A percentile compares a stretch with the other conserved stretches of the same genome.
Conservation (phyloP, 2,113 vertebrate genomes). For the Oostethus manadensis region DNA sequence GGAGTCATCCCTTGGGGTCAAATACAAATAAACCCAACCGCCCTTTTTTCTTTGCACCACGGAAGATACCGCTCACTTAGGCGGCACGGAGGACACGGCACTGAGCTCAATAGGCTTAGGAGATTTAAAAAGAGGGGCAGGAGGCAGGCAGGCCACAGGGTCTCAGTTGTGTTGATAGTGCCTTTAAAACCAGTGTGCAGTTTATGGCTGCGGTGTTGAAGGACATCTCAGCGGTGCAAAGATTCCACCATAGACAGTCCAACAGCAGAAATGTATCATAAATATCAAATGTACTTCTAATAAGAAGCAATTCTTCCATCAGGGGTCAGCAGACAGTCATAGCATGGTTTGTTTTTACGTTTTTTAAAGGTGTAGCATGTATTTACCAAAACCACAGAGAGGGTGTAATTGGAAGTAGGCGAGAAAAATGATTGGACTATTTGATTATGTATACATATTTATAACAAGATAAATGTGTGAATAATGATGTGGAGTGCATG, state of each 20-base stretch:
- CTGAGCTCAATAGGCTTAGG: conserved; percentile 47
- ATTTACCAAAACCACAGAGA: too few species aligned
- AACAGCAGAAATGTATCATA: background rate
- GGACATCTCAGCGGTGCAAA: background rate
- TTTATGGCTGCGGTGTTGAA: conserved; percentile 22
- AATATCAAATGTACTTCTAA: too few species aligned
- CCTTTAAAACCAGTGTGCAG: conserved; percentile 46
- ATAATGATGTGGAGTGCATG: too few species aligned
- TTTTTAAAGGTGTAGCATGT: too few species aligned
- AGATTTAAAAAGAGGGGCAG: conserved; percentile 16
- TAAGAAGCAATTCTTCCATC: too few species aligned
- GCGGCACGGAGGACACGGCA: conserved; percentile 20
- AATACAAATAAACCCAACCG: conserved; percentile 33
- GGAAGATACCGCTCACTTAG: conserved; percentile 12
- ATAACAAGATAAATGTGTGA: too few species aligned
- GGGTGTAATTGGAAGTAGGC: too few species aligned
- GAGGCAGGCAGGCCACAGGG: conserved; percentile 29
- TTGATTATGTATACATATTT: too few species aligned
- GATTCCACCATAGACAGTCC: background rate
- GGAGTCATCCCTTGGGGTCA: conserved; percentile 29
- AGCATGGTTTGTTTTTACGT: too few species aligned
- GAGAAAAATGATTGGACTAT: too few species aligned
- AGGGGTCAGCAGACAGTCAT: too few species aligned
- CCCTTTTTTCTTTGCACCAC: conserved; percentile 23
- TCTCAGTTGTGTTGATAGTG: conserved; percentile 54